A percentile compares a stretch with the other conserved stretches of the same genome.
Evolutionary conservation across 2,113 vertebrate species (phyloP).

Genomic region (Accipiter virgatus): DNA sequence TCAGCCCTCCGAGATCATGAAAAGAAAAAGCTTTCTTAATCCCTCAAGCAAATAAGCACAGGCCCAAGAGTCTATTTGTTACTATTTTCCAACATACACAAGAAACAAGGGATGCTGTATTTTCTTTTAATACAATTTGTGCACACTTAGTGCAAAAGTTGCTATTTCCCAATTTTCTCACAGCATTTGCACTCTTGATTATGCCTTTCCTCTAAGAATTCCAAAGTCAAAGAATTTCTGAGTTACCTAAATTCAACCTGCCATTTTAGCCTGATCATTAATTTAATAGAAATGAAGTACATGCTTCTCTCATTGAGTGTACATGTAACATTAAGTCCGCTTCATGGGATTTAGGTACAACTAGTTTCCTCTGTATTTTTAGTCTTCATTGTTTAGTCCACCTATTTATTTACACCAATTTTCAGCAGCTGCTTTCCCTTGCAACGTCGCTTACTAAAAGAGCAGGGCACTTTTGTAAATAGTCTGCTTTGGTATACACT

Average conservation of each 20-base stretch:
- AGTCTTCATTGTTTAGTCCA: background rate
- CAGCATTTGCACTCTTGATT: background rate
- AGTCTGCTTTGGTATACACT: background rate
- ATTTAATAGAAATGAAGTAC: background rate
- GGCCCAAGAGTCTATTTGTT: background rate
- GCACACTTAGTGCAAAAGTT: background rate
- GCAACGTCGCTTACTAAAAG: background rate
- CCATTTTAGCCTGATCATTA: background rate
- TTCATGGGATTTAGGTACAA: background rate
- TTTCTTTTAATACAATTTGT: background rate
- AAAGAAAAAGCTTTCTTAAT: background rate
- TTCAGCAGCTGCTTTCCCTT: background rate
- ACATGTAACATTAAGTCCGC: background rate
- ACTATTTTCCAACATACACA: background rate
- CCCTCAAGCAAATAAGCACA: background rate
- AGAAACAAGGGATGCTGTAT: background rate
- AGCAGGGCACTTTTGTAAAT: background rate
- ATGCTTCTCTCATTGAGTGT: background rate
- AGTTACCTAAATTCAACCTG: background rate
- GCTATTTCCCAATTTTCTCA: background rate
- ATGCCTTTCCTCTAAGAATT: background rate
- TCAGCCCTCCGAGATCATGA: background rate
- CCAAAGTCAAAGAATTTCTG: background rate
- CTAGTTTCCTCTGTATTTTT: background rate
- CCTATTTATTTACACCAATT: background rate